Conservation (phyloP, 92 coral and sea anemone species). For the Heteractis magnifica region DNA sequence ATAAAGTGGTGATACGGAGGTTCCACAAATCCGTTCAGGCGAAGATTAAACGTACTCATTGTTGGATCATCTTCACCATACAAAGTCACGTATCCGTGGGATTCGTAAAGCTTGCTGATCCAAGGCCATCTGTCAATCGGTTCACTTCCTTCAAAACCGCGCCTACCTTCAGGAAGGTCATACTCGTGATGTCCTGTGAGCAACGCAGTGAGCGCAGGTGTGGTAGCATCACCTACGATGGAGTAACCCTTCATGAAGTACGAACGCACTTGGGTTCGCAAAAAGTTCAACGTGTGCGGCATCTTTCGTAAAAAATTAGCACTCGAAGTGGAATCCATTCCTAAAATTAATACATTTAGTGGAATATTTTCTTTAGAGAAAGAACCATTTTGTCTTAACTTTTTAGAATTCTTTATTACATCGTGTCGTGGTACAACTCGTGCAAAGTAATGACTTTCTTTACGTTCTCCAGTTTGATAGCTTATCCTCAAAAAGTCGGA, state of each 20-base stretch:
- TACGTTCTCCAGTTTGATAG: conserved; percentile 36
- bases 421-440: conserved; percentile 53
- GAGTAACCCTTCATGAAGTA: conserved; percentile 68
- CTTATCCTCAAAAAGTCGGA: conserved; percentile 68
- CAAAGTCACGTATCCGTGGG: conserved; percentile 74
- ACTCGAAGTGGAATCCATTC: conserved; percentile 72
- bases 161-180: conserved; percentile 77
- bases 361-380: conserved; percentile 9
- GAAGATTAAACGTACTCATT: conserved; percentile 72
- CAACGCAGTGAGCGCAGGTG: conserved; percentile 88
- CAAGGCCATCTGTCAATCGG: conserved; percentile 91
- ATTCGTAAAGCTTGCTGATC: conserved; percentile 70
- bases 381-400: background rate
- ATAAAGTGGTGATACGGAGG: conserved; percentile 75
- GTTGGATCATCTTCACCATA: conserved; percentile 83
- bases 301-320: conserved; percentile 81
- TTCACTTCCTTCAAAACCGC: conserved; percentile 49
- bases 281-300: conserved; percentile 62
- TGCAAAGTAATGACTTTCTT: conserved; percentile 50
- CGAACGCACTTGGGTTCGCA: conserved; percentile 57
- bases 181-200: conserved; percentile 71
- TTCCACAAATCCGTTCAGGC: conserved; percentile 60
- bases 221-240: conserved; percentile 86
- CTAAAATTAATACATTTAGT: conserved; percentile 71
- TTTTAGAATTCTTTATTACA: conserved; percentile 23